Base-by-base conservation (phyloP, 2,113 vertebrate species). In the Xyliphius kryptos region DNA sequence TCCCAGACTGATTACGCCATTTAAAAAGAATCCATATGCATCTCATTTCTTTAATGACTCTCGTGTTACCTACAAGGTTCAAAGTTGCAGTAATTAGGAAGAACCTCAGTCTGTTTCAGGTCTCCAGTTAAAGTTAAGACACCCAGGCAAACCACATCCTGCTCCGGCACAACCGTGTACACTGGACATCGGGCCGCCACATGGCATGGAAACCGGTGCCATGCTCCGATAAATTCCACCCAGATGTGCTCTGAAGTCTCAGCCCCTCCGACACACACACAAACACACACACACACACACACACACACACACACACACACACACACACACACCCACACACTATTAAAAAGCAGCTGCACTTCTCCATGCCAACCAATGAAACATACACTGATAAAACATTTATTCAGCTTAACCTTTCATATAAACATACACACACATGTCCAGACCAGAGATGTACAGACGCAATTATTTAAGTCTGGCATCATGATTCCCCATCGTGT, bases 101-200 rank as follows among this genome's bases (percentile, higher is more conserved):
- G 26, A 26, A 32, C 20, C n/a, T 16, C 21, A 12, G 43, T 59
- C 41, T 59, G 41, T 9, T 47, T 32, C 11, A 16, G 15, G 11
- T 9, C 46, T 44, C 20, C 15, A 6, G 19, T 4, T 40, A 38
- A 37, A 56, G 2, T 3, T 38, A 0, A 38, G 13, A 8, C 1
- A 6, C 16, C 21, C 19, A 1, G 26, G 15, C 22, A 20, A 21
- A 52, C 50, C 61, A 21, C 61, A 68, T 58, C 38, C 20, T 21
- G 54, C 56, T 58, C n/a, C 22, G 50, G 52, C 48, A 64, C 16
- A 47, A 14, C 6, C 41, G 12, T 44, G 20, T 43, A 54, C 15
- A 20, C 6, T 6, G n/a, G 47, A 58, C 60, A 73, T 69, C 26
- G 57, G 66, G 71, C n/a, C 47, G 16, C 56, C 62, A 69, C 19